These are phyloP conservation scores for Acromyrmex heyeri DNA, from an alignment of 1,140 invertebrate species.

Conservation along the genomic window DNA sequence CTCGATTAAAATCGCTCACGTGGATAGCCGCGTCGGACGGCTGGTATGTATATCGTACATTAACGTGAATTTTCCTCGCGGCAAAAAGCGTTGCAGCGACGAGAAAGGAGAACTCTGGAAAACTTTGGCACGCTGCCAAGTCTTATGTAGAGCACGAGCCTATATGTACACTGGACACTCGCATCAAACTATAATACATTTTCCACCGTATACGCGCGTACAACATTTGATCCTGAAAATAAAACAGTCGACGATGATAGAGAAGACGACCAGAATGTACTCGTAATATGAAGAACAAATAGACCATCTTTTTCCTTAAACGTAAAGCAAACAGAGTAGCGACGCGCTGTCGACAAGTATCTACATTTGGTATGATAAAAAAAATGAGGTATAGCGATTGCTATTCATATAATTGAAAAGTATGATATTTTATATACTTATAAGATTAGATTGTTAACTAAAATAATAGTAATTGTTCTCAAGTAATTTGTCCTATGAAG, in stretches of 20 bases:
- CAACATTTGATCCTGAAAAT: conserved; percentile 63
- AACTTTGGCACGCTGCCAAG: conserved; percentile 40
- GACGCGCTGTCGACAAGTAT: conserved; percentile 4
- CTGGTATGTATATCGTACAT: conserved; percentile 6
- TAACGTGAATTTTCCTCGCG: conserved; percentile 37
- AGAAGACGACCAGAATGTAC: conserved; percentile 38
- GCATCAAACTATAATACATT: conserved; percentile 29
- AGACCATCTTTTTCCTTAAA: conserved; percentile 37
- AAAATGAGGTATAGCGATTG: conserved; percentile 16
- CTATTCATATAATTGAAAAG: not conserved
- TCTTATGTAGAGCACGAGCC: conserved; percentile 64
- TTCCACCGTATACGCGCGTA: not conserved
- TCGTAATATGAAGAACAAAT: conserved; percentile 65
- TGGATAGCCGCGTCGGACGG: conserved; percentile 23
- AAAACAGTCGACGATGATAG: conserved; percentile 60
- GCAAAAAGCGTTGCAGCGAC: conserved; percentile 28
- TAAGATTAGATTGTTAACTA: not conserved
- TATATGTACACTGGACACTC: not conserved
- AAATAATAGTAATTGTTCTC: not conserved
- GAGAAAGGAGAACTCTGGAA: conserved; percentile 2
- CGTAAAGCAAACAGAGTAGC: conserved; percentile 2
- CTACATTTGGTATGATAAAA: conserved; percentile 13
- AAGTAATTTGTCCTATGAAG: not conserved
- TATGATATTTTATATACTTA: not conserved
- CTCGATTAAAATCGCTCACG: conserved; percentile 62